A percentile compares a stretch with the other conserved stretches of the same genome.
Evolutionary conservation across 2,888 invertebrate genomes (phyloP).

Genomic region (Dromius quadrimaculatus): DNA sequence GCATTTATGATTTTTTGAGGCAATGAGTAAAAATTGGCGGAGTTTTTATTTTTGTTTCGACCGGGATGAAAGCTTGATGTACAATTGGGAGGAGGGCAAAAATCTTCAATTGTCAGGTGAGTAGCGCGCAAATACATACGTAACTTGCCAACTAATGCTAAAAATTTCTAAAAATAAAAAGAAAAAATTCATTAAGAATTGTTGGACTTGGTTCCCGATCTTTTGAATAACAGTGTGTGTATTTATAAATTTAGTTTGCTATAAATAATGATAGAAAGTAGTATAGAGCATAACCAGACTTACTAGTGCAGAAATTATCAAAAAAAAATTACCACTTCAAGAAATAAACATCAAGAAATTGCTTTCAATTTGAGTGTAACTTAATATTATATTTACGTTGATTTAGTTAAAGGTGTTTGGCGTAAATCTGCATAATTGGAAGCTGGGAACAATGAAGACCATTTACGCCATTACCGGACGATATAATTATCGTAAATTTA

Average conservation of each 20-base stretch:
- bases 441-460: slow-evolving; percentile 1
- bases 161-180: too few relatives aligned
- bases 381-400: not conserved
- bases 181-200: too few relatives aligned
- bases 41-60: too few relatives aligned
- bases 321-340: not conserved
- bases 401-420: not conserved
- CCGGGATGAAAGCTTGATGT: too few relatives aligned
- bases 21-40: too few relatives aligned
- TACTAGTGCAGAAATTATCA: not conserved
- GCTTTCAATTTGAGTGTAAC: not conserved
- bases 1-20: too few relatives aligned
- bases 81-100: too few relatives aligned
- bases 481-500: slow-evolving; percentile 14
- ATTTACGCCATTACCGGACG: slow-evolving; percentile 8
- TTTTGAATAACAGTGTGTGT: slow-evolving; percentile 11
- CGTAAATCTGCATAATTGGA: slow-evolving; percentile 1
- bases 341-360: slow-evolving; percentile 22
- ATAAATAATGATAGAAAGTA: slow-evolving; percentile 31
- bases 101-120: too few relatives aligned
- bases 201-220: not conserved
- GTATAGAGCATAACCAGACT: slow-evolving; percentile 24
- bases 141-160: too few relatives aligned
- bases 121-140: too few relatives aligned
- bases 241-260: slow-evolving; percentile 39